Evolutionary conservation across 2,113 vertebrate species (phyloP).

Genomic region (Polypterus senegalus): DNA sequence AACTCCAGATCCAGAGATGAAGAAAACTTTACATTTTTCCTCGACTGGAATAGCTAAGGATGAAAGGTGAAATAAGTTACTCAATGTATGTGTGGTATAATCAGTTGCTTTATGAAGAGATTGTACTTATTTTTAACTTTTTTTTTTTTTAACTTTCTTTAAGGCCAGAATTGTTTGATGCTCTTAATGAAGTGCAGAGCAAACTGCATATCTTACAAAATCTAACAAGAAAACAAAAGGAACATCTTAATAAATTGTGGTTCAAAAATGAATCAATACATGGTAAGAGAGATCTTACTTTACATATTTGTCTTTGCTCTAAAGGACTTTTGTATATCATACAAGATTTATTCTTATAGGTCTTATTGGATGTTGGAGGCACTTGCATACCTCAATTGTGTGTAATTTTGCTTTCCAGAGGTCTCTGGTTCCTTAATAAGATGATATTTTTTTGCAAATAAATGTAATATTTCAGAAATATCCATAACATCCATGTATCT

Average conservation of each 20-base stretch:
- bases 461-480: too few relatives aligned
- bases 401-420: too few relatives aligned
- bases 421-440: too few relatives aligned
- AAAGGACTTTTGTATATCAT: too few relatives aligned
- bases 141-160: slow-evolving; percentile 35
- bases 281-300: slow-evolving; percentile 51
- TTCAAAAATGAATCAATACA: slow-evolving; percentile 59
- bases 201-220: slow-evolving; percentile 77
- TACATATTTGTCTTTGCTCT: too few relatives aligned
- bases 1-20: slow-evolving; percentile 17
- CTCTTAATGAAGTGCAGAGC: slow-evolving; percentile 77
- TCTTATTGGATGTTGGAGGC: too few relatives aligned
- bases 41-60: slow-evolving; percentile 24
- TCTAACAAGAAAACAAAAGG: slow-evolving; percentile 78
- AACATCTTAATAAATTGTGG: slow-evolving; percentile 77
- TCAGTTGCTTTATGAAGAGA: too few relatives aligned
- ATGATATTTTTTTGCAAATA: too few relatives aligned
- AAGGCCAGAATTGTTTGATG: slow-evolving; percentile 68
- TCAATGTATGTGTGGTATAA: not conserved
- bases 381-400: too few relatives aligned
- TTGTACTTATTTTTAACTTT: slow-evolving; percentile 4
- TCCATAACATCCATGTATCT: too few relatives aligned
- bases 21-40: slow-evolving; percentile 17
- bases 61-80: slow-evolving; percentile 40
- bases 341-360: too few relatives aligned